Percentiles rank a stretch among this genome's conserved stretches.
phyloP scores from a whole-genome alignment of 2,797 vertebrate genomes.

The Parambassis ranga region DNA sequence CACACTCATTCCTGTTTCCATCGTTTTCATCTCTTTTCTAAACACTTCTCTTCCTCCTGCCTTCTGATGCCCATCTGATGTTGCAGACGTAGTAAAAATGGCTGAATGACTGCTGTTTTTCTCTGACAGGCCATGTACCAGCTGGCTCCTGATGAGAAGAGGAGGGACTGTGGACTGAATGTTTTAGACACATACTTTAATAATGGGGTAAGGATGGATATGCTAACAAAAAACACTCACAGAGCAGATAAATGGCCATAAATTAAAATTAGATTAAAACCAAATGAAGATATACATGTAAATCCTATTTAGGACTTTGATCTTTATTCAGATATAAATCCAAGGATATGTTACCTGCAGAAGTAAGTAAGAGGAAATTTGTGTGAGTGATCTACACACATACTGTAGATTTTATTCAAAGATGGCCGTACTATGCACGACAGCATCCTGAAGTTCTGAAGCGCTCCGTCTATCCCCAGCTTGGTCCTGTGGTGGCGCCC shows the following conservation, averaged over 20 bases:
- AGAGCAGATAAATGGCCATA: not conserved
- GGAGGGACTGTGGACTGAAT: constrained; percentile 83
- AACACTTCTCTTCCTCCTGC: not conserved
- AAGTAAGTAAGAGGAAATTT: too few relatives aligned
- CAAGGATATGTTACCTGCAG: not conserved
- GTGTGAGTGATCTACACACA: too few relatives aligned
- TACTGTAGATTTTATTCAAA: too few relatives aligned
- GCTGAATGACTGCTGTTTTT: constrained; percentile 35
- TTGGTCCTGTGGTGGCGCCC: too few relatives aligned
- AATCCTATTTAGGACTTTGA: too few relatives aligned
- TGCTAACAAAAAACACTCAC: not conserved
- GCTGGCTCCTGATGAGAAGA: constrained; percentile 88
- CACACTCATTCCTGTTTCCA: constrained; percentile 9
- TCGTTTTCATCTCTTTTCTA: not conserved
- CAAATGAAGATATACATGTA: too few relatives aligned
- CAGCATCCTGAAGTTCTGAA: too few relatives aligned
- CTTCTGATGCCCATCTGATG: constrained; percentile 19
- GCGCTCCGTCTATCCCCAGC: too few relatives aligned
- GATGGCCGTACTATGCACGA: too few relatives aligned
- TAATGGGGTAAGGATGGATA: constrained; percentile 81
- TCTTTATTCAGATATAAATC: not conserved
- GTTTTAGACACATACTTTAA: constrained; percentile 89
- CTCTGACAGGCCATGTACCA: constrained; percentile 86
- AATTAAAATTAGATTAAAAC: too few relatives aligned
- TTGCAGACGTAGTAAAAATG: constrained; percentile 48